Conservation (phyloP, 2,113 vertebrate species). For the Orthonyx spaldingii region DNA sequence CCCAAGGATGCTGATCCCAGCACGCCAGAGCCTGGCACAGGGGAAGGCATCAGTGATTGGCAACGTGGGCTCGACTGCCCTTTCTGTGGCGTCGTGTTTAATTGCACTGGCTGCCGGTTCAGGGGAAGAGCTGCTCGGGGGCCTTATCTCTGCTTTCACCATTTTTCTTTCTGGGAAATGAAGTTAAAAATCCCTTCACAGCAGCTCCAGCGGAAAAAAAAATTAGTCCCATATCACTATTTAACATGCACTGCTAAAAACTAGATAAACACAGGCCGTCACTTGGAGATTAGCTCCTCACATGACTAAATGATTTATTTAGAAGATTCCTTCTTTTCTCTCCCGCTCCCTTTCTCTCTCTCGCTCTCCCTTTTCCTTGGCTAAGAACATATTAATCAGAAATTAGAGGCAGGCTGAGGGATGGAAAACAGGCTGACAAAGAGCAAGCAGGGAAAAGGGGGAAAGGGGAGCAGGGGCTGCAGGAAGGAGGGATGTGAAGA, state of each 20-base stretch:
- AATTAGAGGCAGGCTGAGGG: slow-evolving; percentile 61
- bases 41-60: neutral
- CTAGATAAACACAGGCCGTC: slow-evolving; percentile 71
- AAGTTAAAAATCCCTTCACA: slow-evolving; percentile 69
- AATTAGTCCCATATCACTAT: slow-evolving; percentile 68
- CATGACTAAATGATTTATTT: slow-evolving; percentile 76
- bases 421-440: slow-evolving; percentile 5
- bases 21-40: fast-evolving
- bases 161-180: slow-evolving; percentile 70
- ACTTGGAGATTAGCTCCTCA: slow-evolving; percentile 71
- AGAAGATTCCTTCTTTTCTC: slow-evolving; percentile 66
- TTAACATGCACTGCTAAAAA: slow-evolving; percentile 75
- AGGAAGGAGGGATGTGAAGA: neutral
- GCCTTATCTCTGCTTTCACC: slow-evolving; percentile 64
- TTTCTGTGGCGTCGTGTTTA: slow-evolving; percentile 7
- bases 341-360: neutral
- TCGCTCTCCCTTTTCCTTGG: slow-evolving; percentile 39
- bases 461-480: neutral
- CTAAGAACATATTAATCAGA: slow-evolving; percentile 74
- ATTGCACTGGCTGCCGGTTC: slow-evolving; percentile 45
- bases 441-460: neutral
- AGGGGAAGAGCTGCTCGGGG: slow-evolving; percentile 31
- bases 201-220: slow-evolving; percentile 47
- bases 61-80: neutral
- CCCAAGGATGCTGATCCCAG: neutral